Evolutionary conservation across 2,113 vertebrate species (phyloP).

Genomic region (Daphoenositta chrysoptera): DNA sequence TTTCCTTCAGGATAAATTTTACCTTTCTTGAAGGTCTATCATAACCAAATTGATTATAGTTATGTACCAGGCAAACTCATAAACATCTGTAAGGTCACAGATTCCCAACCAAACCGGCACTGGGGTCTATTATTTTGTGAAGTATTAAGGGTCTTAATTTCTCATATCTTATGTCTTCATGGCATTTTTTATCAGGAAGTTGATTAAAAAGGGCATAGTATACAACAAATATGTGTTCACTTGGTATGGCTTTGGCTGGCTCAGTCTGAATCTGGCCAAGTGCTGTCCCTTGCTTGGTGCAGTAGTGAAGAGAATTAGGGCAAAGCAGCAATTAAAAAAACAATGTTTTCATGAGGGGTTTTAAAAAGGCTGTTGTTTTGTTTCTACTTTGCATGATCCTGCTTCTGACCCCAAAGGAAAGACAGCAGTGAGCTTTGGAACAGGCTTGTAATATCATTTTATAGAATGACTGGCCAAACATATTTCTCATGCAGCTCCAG

Average conservation of each 20-base stretch:
- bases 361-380: neutral
- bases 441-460: neutral
- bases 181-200: slow-evolving; percentile 67
- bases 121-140: neutral
- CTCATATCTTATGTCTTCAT: slow-evolving; percentile 39
- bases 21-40: slow-evolving; percentile 48
- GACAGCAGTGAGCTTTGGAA: neutral
- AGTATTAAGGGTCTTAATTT: slow-evolving; percentile 11
- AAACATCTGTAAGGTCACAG: slow-evolving; percentile 57
- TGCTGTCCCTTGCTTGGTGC: neutral
- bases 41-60: slow-evolving; percentile 61
- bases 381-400: neutral
- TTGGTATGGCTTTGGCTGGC: slow-evolving; percentile 24
- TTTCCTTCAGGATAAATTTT: slow-evolving; percentile 69
- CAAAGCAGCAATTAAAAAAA: neutral
- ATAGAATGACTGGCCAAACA: neutral
- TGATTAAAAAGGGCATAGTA: slow-evolving; percentile 55
- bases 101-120: slow-evolving; percentile 20
- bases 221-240: neutral
- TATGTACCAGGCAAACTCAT: slow-evolving; percentile 52
- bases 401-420: neutral
- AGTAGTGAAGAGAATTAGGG: neutral
- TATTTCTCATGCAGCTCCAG: neutral
- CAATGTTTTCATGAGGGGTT: neutral
- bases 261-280: neutral